Evolutionary conservation across 2,888 invertebrate genomes (phyloP), one percentile per base, ranked within the genome.

Genomic region (Drosophila antonietae): DNA sequence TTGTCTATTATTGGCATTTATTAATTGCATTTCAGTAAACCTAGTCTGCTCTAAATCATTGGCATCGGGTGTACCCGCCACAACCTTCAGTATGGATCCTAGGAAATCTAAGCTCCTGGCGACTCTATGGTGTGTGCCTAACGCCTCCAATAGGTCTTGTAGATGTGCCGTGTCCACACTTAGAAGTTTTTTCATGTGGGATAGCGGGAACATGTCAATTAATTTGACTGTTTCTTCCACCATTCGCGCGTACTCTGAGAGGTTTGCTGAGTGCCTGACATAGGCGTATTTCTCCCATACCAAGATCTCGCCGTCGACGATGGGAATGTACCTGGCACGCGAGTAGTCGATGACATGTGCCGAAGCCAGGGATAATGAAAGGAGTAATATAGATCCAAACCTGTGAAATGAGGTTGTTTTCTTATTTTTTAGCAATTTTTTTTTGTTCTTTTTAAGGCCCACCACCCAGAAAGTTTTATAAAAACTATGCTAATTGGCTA

Each of bases 11-110:
- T 41, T 41, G n/a, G n/a, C n/a, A 41, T 41, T 41, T n/a, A n/a
- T n/a, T 9, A 18, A 2, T n/a, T 49, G 28, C 15, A 39, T 39
- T 23, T 49, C 37, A 31, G 39, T 49, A 14, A 51, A 33, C 33
- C 18, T 51, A 33, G 33, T 51, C 18, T 51, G 31, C 51, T 35
- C 33, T 51, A 51, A 51, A 51, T 51, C 51, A 15, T 14, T 20
- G 35, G 51, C 51, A 35, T 52, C 51, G 33, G 51, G 51, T 52
- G 51, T 52, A 33, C 18, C 35, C 18, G 41, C 41, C 41, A 41
- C 41, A 41, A 41, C 41, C 41, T 41, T 41, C 6, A 41, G 41
- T 41, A 41, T 41, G 3, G 41, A 41, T 6, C 41, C n/a, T 41
- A 41, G 41, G n/a, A 41, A 41, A 41, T 41, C 41, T 41, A 41